A percentile compares a stretch with the other conserved stretches of the same genome.
Evolutionary conservation across 2,888 invertebrate genomes (phyloP).

Genomic region (Drosophila dives): DNA sequence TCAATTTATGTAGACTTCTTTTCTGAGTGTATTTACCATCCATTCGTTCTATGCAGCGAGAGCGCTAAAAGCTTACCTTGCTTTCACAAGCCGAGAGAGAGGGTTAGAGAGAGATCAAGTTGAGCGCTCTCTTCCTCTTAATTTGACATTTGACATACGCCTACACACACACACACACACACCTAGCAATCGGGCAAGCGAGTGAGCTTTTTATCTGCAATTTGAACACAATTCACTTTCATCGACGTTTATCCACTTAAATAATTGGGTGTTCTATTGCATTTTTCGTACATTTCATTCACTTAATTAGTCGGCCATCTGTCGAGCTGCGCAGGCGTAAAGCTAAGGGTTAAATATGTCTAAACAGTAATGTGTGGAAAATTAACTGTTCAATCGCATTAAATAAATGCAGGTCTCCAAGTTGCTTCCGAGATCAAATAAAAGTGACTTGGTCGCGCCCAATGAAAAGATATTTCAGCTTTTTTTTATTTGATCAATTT

Average conservation of each 20-base stretch:
- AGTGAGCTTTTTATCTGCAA: slow-evolving; percentile 27
- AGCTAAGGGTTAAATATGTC: slow-evolving; percentile 35
- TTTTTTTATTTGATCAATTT: slow-evolving; percentile 69
- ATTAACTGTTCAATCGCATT: slow-evolving; percentile 30
- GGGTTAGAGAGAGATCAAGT: not conserved
- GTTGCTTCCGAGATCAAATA: slow-evolving; percentile 6
- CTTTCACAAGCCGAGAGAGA: slow-evolving; percentile 26
- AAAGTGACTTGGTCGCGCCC: not conserved
- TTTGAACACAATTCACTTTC: slow-evolving; percentile 62
- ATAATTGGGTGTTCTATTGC: slow-evolving; percentile 52
- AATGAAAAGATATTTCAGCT: slow-evolving; percentile 23
- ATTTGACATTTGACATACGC: slow-evolving; percentile 77
- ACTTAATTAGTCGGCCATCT: slow-evolving; percentile 51
- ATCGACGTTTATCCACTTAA: slow-evolving; percentile 73
- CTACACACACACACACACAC: slow-evolving; percentile 41
- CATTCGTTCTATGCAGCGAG: slow-evolving; percentile 14
- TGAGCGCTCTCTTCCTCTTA: slow-evolving; percentile 2
- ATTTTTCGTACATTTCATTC: slow-evolving; percentile 54
- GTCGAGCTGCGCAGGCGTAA: slow-evolving; percentile 41
- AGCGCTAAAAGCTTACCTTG: slow-evolving; percentile 8
- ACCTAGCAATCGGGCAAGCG: not conserved
- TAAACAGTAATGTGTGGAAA: slow-evolving; percentile 15
- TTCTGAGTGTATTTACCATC: not conserved
- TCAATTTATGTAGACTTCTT: not conserved
- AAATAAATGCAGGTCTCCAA: slow-evolving; percentile 24